Base-by-base conservation (phyloP, 2,797 vertebrate genomes). In the Acomys russatus region DNA sequence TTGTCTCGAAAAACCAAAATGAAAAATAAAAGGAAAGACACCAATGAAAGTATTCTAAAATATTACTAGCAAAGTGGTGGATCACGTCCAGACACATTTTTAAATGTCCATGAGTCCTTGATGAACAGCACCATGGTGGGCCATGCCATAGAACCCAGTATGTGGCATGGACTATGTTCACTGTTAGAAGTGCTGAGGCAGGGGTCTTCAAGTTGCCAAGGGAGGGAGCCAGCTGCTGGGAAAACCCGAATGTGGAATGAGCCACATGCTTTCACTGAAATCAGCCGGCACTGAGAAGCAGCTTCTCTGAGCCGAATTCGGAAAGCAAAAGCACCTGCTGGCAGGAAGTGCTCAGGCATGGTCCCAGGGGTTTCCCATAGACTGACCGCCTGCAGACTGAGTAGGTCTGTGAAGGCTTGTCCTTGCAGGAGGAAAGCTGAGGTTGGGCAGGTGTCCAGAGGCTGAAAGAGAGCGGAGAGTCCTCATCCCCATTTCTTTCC, bases 211-310 rank as follows among this genome's bases (percentile, higher is more conserved):
- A 0, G 12, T 38, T 90, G 25, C 84, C 70, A 96, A 73, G 96
- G 97, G 97, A 92, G 97, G 95, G 71, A 54, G 30, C 51, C 23
- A 0, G 0, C 3, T 12, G 54, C 76, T 38, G 51, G 0, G 98
- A 87, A 96, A 49, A 95, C 98, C 95, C 1, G 15, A 0, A 0
- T 44, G 44, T 44, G 44, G 44, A 44, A 44, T 44, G 44, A 44
- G 44, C 66, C 98, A 98, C 98, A 98, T 98, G 99, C 82, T 97
- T 99, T 99, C 98, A 51, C 97, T 97, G 98, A 99, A 99, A 98
- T 0, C 0, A 30, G 0, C 1, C 0, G 0, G 0, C 56, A 63
- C 49, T 20, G 59, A 59, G 51, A 98, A 97, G 98, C 90, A 1
- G 6, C 11, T 0, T 3, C 1, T 0, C 1, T 78, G 96, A 80